These are phyloP conservation scores for Bovichtus diacanthus DNA, from an alignment of 2,797 vertebrate genomes.

Conservation along the genomic window DNA sequence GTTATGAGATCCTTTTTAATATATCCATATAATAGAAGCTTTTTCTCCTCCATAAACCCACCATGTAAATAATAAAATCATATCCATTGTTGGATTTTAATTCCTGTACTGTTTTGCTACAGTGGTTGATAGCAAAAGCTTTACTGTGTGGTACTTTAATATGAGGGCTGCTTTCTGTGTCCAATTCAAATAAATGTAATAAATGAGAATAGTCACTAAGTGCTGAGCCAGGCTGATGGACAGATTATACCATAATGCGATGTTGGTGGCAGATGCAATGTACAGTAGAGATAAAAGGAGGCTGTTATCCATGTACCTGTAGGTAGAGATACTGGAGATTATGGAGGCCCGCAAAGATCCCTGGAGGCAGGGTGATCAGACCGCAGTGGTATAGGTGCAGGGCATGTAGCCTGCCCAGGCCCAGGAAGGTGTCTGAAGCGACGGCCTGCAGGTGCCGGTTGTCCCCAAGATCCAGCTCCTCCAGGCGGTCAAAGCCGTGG, in stretches of 20 bases:
- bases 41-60: slow-evolving; percentile 24
- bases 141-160: slow-evolving; percentile 8
- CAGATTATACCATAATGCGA: slow-evolving; percentile 65
- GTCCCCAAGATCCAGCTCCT: slow-evolving; percentile 97
- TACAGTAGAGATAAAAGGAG: slow-evolving; percentile 55
- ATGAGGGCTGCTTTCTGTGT: slow-evolving; percentile 27
- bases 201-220: slow-evolving; percentile 44
- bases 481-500: slow-evolving; percentile 92
- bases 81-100: neutral
- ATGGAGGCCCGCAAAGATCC: slow-evolving; percentile 92
- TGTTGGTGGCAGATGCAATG: slow-evolving; percentile 60
- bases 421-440: slow-evolving; percentile 93
- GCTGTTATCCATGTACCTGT: slow-evolving; percentile 83
- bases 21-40: neutral
- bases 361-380: slow-evolving; percentile 89
- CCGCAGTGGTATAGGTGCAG: slow-evolving; percentile 97
- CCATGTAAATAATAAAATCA: slow-evolving; percentile 30
- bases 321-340: slow-evolving; percentile 98
- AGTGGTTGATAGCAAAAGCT: slow-evolving; percentile 28
- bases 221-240: slow-evolving; percentile 64
- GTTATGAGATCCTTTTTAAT: slow-evolving; percentile 6
- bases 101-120: slow-evolving; percentile 3
- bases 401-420: slow-evolving; percentile 92
- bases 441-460: slow-evolving; percentile 92
- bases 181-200: slow-evolving; percentile 31